Conservation (phyloP, 2,113 vertebrate genomes). For the Ornithorhynchus anatinus region DNA sequence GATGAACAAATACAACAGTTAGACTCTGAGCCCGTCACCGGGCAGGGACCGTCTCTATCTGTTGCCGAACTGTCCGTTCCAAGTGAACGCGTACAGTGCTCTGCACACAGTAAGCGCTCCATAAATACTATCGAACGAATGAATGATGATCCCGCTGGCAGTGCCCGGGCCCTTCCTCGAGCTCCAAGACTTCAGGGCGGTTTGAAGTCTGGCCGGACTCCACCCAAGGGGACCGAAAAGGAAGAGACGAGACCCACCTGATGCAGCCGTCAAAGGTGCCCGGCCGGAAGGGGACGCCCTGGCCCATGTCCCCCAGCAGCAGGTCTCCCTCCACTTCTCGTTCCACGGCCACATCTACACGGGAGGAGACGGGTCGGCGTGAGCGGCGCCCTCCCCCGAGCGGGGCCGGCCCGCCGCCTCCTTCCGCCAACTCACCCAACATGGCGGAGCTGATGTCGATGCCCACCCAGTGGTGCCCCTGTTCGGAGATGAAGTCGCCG, state of each 20-base stretch:
- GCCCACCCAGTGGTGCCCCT: constrained; percentile 93
- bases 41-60: too few species aligned
- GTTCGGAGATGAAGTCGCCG: constrained; percentile 86
- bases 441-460: constrained; percentile 94
- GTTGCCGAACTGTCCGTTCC: too few species aligned
- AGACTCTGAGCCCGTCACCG: too few species aligned
- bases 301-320: constrained; percentile 87
- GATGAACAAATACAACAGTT: too few species aligned
- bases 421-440: constrained; percentile 78
- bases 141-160: too few species aligned
- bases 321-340: constrained; percentile 92
- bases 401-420: rapidly evolving
- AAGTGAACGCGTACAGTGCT: too few species aligned
- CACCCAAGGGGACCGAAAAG: too few species aligned
- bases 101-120: too few species aligned
- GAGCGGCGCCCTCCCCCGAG: neutral
- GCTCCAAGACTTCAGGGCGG: too few species aligned
- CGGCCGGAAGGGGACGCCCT: constrained; percentile 88
- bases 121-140: too few species aligned
- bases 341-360: constrained; percentile 87
- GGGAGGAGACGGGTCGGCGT: neutral
- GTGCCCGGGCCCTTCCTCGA: too few species aligned
- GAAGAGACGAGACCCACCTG: constrained; percentile 73
- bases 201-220: too few species aligned
- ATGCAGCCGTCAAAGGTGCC: constrained; percentile 94